Evolutionary conservation across 2,797 vertebrate genomes (phyloP), one percentile per base, ranked within the genome.

Genomic region (Knipowitschia caucasica): DNA sequence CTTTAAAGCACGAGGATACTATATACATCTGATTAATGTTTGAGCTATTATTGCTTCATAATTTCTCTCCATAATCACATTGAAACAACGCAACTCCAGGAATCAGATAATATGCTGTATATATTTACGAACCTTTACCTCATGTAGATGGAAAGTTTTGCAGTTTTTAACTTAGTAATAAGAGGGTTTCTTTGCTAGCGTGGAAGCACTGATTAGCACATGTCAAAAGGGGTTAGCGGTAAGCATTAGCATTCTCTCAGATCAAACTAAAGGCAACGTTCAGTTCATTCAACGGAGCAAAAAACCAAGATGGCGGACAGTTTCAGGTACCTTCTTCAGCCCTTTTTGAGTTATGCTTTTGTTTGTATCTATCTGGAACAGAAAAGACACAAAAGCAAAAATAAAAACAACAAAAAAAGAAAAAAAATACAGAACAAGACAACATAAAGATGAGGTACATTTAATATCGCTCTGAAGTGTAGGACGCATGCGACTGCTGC

Each of bases 351-450:
- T 92, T 92, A 93, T 90, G 89, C 86, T 92, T 95, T 94, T 92
- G 92, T 94, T 93, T 93, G 90, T 92, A 89, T 94, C 88, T 93
- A 86, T 94, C 92, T 92, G 91, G 90, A 93, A 91, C 81, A 92
- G 81, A 92, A 86, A 85, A 90, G 88, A 90, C 91, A 83, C 85
- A 87, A 80, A 81, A 80, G 79, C 81, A 49, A 49, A 49, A 49
- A 84, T 29, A 46, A 29, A 84, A 84, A 86, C 60, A 51, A 78
- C 79, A 82, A 75, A 80, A 86, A 84, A 29, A n/a, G 24, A 33
- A 84, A 80, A 79, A 67, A 80, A 79, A 67, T 43, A 81, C 70
- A 77, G 78, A 76, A 84, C 70, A 77, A 66, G 73, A 87, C 81
- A 87, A 83, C 79, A 86, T 46, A 77, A 83, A 61, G 71, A 80